A percentile compares a stretch with the other conserved stretches of the same genome.
Conservation (phyloP, 2,888 invertebrate genomes). For the Hirtodrosophila alboralis region DNA sequence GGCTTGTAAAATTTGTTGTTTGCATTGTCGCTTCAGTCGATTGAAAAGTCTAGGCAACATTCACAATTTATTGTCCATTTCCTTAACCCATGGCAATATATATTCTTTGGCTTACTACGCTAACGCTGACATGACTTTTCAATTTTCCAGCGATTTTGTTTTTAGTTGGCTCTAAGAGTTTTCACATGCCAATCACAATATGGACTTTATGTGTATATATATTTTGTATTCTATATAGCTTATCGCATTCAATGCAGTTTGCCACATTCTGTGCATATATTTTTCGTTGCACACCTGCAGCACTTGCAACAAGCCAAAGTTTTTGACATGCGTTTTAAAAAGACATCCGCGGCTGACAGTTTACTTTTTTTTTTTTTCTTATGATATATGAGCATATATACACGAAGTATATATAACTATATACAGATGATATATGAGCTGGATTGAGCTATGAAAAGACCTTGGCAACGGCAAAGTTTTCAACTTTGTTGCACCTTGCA, state of each 20-base stretch:
- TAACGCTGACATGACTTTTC: slow-evolving; percentile 62
- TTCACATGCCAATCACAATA: slow-evolving; percentile 30
- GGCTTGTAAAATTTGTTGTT: slow-evolving; percentile 69
- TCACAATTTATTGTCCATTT: slow-evolving; percentile 50
- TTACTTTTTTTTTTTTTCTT: too few species aligned
- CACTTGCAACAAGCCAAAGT: slow-evolving; percentile 41
- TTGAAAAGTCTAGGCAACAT: slow-evolving; percentile 45
- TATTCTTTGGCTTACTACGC: slow-evolving; percentile 14
- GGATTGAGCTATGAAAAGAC: slow-evolving; percentile 5
- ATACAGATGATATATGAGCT: slow-evolving; percentile 12
- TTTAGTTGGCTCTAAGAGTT: slow-evolving; percentile 27
- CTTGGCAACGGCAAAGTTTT: slow-evolving; percentile 46
- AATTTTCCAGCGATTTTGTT: slow-evolving; percentile 50
- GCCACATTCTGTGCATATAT: slow-evolving; percentile 10
- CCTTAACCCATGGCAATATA: slow-evolving; percentile 15
- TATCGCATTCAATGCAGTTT: slow-evolving; percentile 46
- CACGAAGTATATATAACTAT: slow-evolving; percentile 7
- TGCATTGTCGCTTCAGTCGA: slow-evolving; percentile 54
- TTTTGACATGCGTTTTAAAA: slow-evolving; percentile 70
- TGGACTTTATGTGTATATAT: slow-evolving; percentile 8
- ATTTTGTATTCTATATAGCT: slow-evolving; percentile 36
- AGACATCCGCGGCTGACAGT: slow-evolving; percentile 49
- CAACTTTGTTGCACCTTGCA: slow-evolving; percentile 42
- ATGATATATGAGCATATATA: slow-evolving; percentile 49
- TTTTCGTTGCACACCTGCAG: slow-evolving; percentile 38